A percentile compares a stretch with the other conserved stretches of the same genome.
Evolutionary conservation across 2,888 invertebrate genomes (phyloP).

Genomic region (Chaetogeoica ovagalla): DNA sequence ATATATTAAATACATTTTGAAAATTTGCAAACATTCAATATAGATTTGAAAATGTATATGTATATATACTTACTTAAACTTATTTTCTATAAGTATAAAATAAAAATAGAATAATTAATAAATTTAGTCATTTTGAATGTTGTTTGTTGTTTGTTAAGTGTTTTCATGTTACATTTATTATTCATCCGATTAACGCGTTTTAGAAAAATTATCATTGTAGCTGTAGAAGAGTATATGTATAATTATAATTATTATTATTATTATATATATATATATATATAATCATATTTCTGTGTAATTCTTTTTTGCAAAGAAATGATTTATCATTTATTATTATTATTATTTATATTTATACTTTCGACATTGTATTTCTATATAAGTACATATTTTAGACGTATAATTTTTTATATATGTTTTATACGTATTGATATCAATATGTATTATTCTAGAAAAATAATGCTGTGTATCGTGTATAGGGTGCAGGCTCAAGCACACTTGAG

Average conservation of each 20-base stretch:
- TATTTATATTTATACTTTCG: not conserved
- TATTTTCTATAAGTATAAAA: slow-evolving; percentile 39
- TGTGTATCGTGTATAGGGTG: slow-evolving; percentile 15
- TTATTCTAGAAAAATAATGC: slow-evolving; percentile 28
- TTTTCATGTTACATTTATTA: slow-evolving; percentile 49
- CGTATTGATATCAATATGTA: slow-evolving; percentile 21
- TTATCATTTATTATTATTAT: slow-evolving; percentile 16
- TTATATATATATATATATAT: too few species aligned
- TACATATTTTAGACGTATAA: slow-evolving; percentile 19
- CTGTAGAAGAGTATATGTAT: slow-evolving; percentile 43
- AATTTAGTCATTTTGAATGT: slow-evolving; percentile 50
- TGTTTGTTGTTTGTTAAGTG: slow-evolving; percentile 52
- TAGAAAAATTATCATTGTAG: slow-evolving; percentile 42
- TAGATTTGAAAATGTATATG: slow-evolving; percentile 17
- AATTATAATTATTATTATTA: slow-evolving; percentile 34
- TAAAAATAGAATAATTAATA: slow-evolving; percentile 52
- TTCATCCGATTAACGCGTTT: slow-evolving; percentile 35
- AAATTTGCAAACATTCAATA: slow-evolving; percentile 28
- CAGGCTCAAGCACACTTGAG: slow-evolving; percentile 15
- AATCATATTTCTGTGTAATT: slow-evolving; percentile 35
- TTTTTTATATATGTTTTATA: slow-evolving; percentile 27
- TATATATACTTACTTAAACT: slow-evolving; percentile 36
- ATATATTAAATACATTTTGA: slow-evolving; percentile 31
- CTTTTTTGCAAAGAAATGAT: slow-evolving; percentile 24
- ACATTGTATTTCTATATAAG: slow-evolving; percentile 28